Base-by-base conservation (phyloP, 2,113 vertebrate species). In the Cephalopholis sonnerati region DNA sequence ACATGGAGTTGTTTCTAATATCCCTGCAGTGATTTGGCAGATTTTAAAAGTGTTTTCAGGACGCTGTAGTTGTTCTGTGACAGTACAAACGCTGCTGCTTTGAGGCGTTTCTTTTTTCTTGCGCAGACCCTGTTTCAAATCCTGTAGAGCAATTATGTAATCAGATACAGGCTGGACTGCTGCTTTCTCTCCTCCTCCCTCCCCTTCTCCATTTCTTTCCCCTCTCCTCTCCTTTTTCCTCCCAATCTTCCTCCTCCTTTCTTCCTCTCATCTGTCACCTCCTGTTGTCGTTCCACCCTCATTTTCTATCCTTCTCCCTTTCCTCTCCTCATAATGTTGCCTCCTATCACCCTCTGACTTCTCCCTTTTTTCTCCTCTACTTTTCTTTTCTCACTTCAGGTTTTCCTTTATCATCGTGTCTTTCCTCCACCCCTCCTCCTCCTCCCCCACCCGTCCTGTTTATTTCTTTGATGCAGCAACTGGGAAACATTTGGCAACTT, bases 101-200 rank as follows among this genome's bases (percentile, higher is more conserved):
- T 76, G 8, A 77, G 63, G 51, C 69, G 8, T 44, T 67, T 48
- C 27, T 18, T 69, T 44, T 55, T 57, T 75, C 41, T 85, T 68
- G 82, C 57, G 84, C 89, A 88, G 82, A 89, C 73, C 77, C 20
- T 15, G 22, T 85, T 87, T 75, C 12, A 73, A 64, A 79, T 79
- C 87, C 85, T 79, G 85, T 83, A 20, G 74, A 84, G 80, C 39
- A 78, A 77, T 92, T 92, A 93, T 92, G 91, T 93, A 92, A 93
- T 87, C 85, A 71, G 87, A 92, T 85, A 17, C 84, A 84, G 76
- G 59, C 82, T 22, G 79, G 81, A 61, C 75, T 48, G 86, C 82
- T 83, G 68, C 86, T 66, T 15, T 27, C 55, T 25, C 77, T 68
- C 73, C 73, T 50, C 55, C 66, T 32, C 46, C 24, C 51, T 53